Base-by-base conservation (phyloP, 2,113 vertebrate species). In the Centropus unirufus region DNA sequence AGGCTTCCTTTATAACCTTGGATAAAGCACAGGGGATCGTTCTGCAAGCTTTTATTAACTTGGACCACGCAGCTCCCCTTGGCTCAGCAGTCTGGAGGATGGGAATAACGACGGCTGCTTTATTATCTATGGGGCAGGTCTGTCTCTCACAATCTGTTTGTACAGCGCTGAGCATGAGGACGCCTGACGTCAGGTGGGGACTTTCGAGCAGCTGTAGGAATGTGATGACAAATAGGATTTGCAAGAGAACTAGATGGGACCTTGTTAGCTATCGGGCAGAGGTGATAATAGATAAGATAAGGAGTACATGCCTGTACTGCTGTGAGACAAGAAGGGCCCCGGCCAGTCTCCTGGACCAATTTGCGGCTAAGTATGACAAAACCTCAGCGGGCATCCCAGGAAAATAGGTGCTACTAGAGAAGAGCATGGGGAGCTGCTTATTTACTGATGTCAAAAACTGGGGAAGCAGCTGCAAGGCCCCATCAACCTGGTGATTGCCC, bases 381-480 rank as follows among this genome's bases (percentile, higher is more conserved):
- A 91, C 9, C 81, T 47, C 12, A 5, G 77, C 6, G 14, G 82
- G 64, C 4, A 5, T 70, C 91, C 92, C 49, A 3, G n/a, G 73
- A 78, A 89, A 89, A 88, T 34, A 59, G 73, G 89, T 74, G 92
- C 93, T 75, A 6, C 83, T 81, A 23, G 30, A 75, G 68, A 85
- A 79, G 61, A 59, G 70, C 6, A 14, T 34, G 67, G 72, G 91
- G 94, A 87, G 64, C 42, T 85, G 88, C 86, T 74, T 75, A 63
- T 97, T 95, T 95, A 95, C 84, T 59, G 64, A 74, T 58, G 91
- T 84, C 54, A 64, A 30, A 67, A 91, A 90, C 92, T 29, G 89
- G 72, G 72, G 84, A 89, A 89, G 87, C 96, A 97, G 97, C 96
- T 98, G 94, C 87, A 78, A 97, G 96, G 95, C 95, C 90, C 89